phyloP scores from a whole-genome alignment of 2,113 vertebrate species.

The Corythornis cristatus region DNA sequence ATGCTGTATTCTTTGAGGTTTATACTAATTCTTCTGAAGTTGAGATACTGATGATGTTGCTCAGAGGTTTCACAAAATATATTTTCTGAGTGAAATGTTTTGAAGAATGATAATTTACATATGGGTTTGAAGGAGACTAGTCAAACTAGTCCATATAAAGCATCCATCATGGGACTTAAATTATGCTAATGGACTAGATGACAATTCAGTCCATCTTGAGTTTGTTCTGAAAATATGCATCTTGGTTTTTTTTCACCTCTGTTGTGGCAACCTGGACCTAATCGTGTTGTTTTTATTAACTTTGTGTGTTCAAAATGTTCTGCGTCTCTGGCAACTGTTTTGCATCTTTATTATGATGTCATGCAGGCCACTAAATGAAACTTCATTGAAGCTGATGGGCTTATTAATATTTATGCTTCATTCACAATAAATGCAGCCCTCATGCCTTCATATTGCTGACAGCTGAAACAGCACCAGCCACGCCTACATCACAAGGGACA shows the following conservation, averaged over 20 bases:
- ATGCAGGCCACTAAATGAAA: constrained; percentile 2
- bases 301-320: neutral
- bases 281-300: neutral
- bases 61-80: neutral
- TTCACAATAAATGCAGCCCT: neutral
- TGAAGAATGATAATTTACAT: neutral
- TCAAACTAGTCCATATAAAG: neutral
- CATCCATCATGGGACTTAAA: neutral
- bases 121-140: neutral
- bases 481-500: neutral
- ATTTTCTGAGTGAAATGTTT: neutral
- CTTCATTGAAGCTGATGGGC: neutral
- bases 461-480: neutral
- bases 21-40: neutral
- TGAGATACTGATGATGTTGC: neutral
- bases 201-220: neutral
- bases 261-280: neutral
- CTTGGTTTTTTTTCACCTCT: neutral
- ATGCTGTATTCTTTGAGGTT: neutral
- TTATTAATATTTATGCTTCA: neutral
- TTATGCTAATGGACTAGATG: neutral
- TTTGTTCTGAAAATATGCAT: neutral
- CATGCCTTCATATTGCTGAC: neutral
- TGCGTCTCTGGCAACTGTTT: neutral
- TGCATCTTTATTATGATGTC: neutral